Evolutionary conservation across 2,113 vertebrate species (phyloP).

Genomic region (Oryzias curvinotus): DNA sequence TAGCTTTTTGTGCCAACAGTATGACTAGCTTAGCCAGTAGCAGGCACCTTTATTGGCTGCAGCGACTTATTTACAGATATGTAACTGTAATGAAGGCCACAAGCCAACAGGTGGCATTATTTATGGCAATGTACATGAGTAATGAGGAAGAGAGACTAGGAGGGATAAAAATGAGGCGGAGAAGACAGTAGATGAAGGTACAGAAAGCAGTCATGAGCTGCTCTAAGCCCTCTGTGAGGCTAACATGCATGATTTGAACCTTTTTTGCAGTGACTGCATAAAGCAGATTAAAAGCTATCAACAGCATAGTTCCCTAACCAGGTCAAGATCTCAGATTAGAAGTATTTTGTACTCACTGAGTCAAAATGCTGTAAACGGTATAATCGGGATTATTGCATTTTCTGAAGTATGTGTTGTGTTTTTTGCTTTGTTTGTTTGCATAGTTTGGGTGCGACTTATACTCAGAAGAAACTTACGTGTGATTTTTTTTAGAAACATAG

Average conservation of each 20-base stretch:
- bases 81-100: slow-evolving; percentile 59
- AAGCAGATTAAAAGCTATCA: slow-evolving; percentile 46
- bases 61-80: slow-evolving; percentile 43
- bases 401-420: too few species aligned
- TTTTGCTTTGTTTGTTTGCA: too few species aligned
- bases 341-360: too few species aligned
- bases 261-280: slow-evolving; percentile 48
- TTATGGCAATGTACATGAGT: slow-evolving; percentile 51
- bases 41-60: slow-evolving; percentile 31
- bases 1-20: slow-evolving; percentile 58
- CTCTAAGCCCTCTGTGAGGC: slow-evolving; percentile 8
- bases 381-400: too few species aligned
- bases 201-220: not conserved
- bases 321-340: too few species aligned
- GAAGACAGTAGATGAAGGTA: slow-evolving; percentile 6
- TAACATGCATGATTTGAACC: slow-evolving; percentile 40
- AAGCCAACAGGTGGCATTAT: slow-evolving; percentile 78
- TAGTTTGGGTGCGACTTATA: too few species aligned
- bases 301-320: too few species aligned
- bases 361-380: too few species aligned
- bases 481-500: too few species aligned
- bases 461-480: too few species aligned
- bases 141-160: slow-evolving; percentile 4
- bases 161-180: not conserved
- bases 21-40: slow-evolving; percentile 33